Evolutionary conservation across 1,140 invertebrate genomes (phyloP), one percentile per base, ranked within the genome.

Genomic region (Bombus sylvicola): DNA sequence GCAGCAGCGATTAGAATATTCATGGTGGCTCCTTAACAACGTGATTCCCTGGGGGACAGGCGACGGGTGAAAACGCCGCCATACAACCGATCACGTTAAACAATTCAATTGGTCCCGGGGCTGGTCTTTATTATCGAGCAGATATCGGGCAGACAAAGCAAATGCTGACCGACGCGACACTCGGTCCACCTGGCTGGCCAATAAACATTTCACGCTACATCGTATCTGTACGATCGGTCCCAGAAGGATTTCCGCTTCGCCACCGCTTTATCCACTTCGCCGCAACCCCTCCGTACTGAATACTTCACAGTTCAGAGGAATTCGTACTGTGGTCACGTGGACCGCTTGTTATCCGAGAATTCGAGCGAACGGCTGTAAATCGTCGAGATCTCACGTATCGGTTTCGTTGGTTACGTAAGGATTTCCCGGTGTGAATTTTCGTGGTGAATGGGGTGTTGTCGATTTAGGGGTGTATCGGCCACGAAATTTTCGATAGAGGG

Each of bases 261-360:
- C 28, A 28, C 39, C 34, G 28, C 22, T 34, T 34, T 37, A 22
- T 34, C 15, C 15, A 31, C 47, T 53, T 39, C 25, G 25, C 25
- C 22, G 37, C 37, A 10, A 3, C 12, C 37, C 34, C 37, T 34
- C 34, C 25, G 15, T 25, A n/a, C 8, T 68, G 68, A 81, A 81
- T 81, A 81, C 66, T 53, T 39, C 1, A 22, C 4, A 37, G 66
- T 53, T 53, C 47, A 22, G 47, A 53, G 47, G 25, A 41, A 81
- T 81, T 53, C 68, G 79, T 72, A 72, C 34, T 28, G 47, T 47
- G 79, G 79, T 72, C 68, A 59, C 68, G 79, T 31, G 79, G 9
- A 39, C 34, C 68, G 78, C 66, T 69, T 71, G 78, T 71, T 80
- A 80, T 31, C 15, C 34, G 34, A 71, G 28, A 53, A 80, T 53